Evolutionary conservation across 2,797 vertebrate genomes (phyloP).

Genomic region (Cichlasoma orientale): DNA sequence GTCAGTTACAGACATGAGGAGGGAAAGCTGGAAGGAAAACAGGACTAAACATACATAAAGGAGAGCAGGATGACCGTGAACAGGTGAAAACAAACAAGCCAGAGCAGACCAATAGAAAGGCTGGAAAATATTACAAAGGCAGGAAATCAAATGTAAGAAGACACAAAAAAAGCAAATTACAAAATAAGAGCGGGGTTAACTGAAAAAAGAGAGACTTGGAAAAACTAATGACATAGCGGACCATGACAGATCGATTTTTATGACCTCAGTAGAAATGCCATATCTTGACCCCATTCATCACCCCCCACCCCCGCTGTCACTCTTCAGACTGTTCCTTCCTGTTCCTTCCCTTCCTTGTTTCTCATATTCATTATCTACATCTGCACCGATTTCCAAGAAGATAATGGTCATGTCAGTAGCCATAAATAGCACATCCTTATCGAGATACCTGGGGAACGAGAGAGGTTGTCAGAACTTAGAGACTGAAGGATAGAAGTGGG

Average conservation of each 20-base stretch:
- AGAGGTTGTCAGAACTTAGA: conserved; percentile 16
- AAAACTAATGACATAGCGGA: background rate
- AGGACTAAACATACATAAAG: background rate
- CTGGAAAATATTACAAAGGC: background rate
- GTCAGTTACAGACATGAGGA: accelerated
- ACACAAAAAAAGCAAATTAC: background rate
- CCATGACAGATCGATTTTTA: conserved; percentile 5
- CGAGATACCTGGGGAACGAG: conserved; percentile 21
- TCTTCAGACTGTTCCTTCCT: background rate
- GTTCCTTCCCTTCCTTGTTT: background rate
- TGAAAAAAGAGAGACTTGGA: background rate
- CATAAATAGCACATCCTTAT: conserved; percentile 35
- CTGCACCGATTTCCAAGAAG: conserved; percentile 11
- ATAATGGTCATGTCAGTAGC: conserved; percentile 34
- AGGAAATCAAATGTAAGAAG: background rate
- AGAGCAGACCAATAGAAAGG: background rate
- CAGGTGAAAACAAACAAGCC: accelerated
- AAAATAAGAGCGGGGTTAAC: background rate
- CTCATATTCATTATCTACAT: conserved; percentile 25
- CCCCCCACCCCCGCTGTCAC: background rate
- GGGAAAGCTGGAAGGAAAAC: background rate
- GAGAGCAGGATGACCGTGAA: background rate
- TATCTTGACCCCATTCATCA: conserved; percentile 51
- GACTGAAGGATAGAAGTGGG: conserved; percentile 38
- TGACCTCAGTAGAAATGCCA: conserved; percentile 31